These are phyloP conservation scores for Linyphia triangularis DNA, from an alignment of 2,888 invertebrate genomes.

Conservation along the genomic window DNA sequence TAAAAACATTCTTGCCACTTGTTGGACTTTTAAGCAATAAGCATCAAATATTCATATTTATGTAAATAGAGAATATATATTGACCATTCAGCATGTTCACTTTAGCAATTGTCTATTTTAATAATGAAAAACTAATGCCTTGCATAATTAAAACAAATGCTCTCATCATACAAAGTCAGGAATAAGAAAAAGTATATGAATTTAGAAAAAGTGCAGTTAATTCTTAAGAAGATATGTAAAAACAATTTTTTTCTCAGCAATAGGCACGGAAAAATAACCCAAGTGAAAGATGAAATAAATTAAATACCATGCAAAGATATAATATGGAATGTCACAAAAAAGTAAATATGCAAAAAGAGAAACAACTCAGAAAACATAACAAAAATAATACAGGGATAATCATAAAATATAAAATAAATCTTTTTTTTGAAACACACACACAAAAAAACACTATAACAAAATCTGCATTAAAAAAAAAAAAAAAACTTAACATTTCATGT, in stretches of 20 bases:
- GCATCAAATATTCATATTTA: too few relatives aligned
- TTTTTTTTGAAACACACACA: background rate
- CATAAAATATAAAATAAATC: background rate
- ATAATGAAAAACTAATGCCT: too few relatives aligned
- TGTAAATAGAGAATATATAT: too few relatives aligned
- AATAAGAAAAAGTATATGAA: too few relatives aligned
- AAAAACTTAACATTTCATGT: background rate
- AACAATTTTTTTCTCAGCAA: background rate
- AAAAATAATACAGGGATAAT: constrained; percentile 6
- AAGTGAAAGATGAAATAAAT: background rate
- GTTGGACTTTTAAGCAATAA: too few relatives aligned
- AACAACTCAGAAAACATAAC: background rate
- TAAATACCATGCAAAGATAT: background rate
- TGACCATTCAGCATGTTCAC: too few relatives aligned
- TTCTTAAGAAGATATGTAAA: too few relatives aligned
- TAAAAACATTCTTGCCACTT: too few relatives aligned
- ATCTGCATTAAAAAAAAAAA: background rate
- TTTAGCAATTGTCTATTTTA: too few relatives aligned
- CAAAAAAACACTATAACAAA: background rate
- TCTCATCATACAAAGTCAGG: too few relatives aligned
- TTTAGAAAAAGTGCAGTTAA: too few relatives aligned
- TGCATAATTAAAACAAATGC: too few relatives aligned
- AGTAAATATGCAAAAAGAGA: background rate
- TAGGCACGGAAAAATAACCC: background rate
- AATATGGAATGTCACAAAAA: constrained; percentile 6